phyloP scores from a whole-genome alignment of 2,797 vertebrate genomes.

The Taenioides sp. region DNA sequence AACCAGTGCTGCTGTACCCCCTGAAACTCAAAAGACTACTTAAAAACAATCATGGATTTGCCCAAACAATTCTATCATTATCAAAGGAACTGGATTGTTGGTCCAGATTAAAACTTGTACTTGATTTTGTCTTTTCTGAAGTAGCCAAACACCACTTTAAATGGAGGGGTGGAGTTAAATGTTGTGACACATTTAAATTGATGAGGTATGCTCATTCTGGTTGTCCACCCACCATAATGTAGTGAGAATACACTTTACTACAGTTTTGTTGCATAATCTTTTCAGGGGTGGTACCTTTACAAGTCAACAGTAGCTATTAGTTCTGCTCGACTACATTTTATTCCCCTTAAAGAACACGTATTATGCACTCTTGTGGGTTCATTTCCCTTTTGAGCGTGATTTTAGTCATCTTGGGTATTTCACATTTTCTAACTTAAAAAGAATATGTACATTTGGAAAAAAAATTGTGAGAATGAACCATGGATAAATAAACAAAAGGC shows the following conservation, averaged over 20 bases:
- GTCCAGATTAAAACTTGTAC: not conserved
- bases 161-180: not conserved
- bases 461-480: too few relatives aligned
- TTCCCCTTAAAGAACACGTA: not conserved
- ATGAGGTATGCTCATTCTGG: conserved; percentile 23
- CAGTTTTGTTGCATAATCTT: not conserved
- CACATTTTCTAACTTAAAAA: too few relatives aligned
- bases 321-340: not conserved
- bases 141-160: not conserved
- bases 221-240: conserved; percentile 20
- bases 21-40: too few relatives aligned
- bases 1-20: too few relatives aligned
- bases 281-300: conserved; percentile 7
- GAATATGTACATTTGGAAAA: too few relatives aligned
- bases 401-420: too few relatives aligned
- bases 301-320: conserved; percentile 8
- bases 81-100: too few relatives aligned
- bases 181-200: not conserved
- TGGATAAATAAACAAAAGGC: too few relatives aligned
- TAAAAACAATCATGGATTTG: too few relatives aligned
- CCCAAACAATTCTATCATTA: too few relatives aligned
- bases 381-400: too few relatives aligned
- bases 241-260: conserved; percentile 19
- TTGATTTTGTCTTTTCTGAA: not conserved
- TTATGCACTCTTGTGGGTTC: too few relatives aligned